Percentiles rank a stretch among this genome's conserved stretches.
phyloP scores from a whole-genome alignment of 1,140 invertebrate species.

The Goniozus legneri region DNA sequence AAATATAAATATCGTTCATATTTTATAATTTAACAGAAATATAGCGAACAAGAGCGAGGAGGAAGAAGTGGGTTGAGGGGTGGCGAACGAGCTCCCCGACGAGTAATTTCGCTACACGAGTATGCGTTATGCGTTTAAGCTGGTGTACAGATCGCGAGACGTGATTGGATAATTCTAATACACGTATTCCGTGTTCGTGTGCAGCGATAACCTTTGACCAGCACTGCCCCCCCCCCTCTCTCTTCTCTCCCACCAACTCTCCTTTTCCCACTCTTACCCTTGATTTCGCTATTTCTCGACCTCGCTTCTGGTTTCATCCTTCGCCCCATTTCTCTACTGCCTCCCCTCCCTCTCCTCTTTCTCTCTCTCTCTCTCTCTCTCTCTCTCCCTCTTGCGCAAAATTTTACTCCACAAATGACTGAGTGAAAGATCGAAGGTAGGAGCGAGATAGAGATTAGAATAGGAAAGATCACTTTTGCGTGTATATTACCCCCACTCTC shows the following conservation, averaged over 20 bases:
- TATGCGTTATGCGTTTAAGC: slow-evolving; percentile 22
- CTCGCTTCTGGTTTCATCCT: background rate
- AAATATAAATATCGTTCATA: no score
- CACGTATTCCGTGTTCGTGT: slow-evolving; percentile 25
- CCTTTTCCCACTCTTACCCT: slow-evolving; percentile 5
- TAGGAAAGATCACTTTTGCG: no score
- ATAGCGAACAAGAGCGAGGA: background rate
- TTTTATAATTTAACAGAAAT: no score
- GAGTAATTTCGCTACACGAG: slow-evolving; percentile 21
- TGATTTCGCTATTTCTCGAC: slow-evolving; percentile 3
- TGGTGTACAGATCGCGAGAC: slow-evolving; percentile 12
- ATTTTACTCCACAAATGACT: no score
- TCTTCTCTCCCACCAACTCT: background rate
- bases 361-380: background rate
- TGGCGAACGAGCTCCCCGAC: slow-evolving; percentile 8
- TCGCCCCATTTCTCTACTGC: background rate
- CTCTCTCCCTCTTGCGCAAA: no score
- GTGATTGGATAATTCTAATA: slow-evolving; percentile 44
- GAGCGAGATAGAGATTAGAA: no score
- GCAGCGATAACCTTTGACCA: slow-evolving; percentile 40
- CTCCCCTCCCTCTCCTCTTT: background rate
- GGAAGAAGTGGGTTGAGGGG: background rate
- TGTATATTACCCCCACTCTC: no score
- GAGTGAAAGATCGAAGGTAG: no score
- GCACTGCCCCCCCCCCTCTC: slow-evolving; percentile 6